Evolutionary conservation across 2,888 invertebrate genomes (phyloP).

Genomic region (Timema podura): DNA sequence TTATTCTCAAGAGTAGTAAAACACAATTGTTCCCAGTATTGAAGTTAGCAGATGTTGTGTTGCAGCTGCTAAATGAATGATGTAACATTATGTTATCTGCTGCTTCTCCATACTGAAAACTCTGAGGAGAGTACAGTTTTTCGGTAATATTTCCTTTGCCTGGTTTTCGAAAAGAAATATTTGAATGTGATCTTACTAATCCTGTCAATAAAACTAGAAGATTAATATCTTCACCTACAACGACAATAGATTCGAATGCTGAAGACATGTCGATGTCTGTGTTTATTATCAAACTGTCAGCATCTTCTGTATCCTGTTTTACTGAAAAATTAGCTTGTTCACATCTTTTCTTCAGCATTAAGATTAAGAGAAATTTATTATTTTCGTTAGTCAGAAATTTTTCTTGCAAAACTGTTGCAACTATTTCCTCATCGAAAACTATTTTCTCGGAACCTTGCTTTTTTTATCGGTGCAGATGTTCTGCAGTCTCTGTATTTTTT

Average conservation of each 20-base stretch:
- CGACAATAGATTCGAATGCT: not conserved
- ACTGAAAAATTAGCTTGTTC: not conserved
- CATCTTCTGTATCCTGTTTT: not conserved
- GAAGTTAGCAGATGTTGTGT: not conserved
- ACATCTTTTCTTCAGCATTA: not conserved
- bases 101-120: constrained; percentile 10
- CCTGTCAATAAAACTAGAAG: not conserved
- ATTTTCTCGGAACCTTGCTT: not conserved
- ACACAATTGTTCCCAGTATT: not conserved
- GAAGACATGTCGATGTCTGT: not conserved
- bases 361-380: not conserved
- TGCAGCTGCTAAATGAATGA: not conserved
- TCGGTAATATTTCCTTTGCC: not conserved
- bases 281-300: not conserved
- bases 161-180: not conserved
- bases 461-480: not conserved
- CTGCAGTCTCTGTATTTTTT: not conserved
- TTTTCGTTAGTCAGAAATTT: not conserved
- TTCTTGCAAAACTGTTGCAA: not conserved
- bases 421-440: not conserved
- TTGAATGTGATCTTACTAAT: not conserved
- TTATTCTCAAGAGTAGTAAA: constrained; percentile 3
- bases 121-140: constrained; percentile 3
- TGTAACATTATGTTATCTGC: not conserved
- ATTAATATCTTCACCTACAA: not conserved